Evolutionary conservation across 2,113 vertebrate species (phyloP), one percentile per base, ranked within the genome.

Genomic region (Calypte anna): DNA sequence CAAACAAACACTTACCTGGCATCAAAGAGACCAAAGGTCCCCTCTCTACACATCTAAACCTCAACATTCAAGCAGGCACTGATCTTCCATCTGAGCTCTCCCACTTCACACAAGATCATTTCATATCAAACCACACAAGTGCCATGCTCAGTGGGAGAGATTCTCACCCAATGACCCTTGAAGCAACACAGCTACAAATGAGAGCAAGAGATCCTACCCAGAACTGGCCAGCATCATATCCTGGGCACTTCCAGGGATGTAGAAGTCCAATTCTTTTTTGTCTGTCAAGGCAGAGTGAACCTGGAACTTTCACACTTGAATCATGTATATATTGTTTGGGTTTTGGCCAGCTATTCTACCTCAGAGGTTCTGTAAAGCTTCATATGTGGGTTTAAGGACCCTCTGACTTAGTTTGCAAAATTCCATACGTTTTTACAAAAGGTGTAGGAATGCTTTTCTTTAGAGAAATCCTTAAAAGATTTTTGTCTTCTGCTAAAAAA

Each of bases 1-100:
- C n/a, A 27, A 70, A 36, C 61, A 89, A 58, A 78, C 90, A 89
- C 94, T 93, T 87, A 93, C 88, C 95, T 91, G 70, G 44, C 69
- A 38, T 3, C 4, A 9, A 15, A 69, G 24, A 77, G 74, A 87
- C 31, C 27, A 78, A 14, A 2, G 20, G 7, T 86, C 24, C 74
- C 31, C 54, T 62, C 79, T 82, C 75, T 59, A 82, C 17, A 30
- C 19, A 38, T 30, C 58, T 90, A 74, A 78, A 75, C 23, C 22
- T 82, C 66, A 79, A 31, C 70, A 85, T 27, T 68, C 3, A 2
- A 91, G 70, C 44, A 82, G 57, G 58, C 38, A 43, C 36, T 59
- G 11, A 68, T 76, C 57, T 79, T 67, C 79, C 81, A 7, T 7
- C 17, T 54, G 72, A 93, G 50, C 54, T 73, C 66, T 82, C 70